phyloP scores from a whole-genome alignment of 2,888 invertebrate genomes.

The Stegana nigrithorax region DNA sequence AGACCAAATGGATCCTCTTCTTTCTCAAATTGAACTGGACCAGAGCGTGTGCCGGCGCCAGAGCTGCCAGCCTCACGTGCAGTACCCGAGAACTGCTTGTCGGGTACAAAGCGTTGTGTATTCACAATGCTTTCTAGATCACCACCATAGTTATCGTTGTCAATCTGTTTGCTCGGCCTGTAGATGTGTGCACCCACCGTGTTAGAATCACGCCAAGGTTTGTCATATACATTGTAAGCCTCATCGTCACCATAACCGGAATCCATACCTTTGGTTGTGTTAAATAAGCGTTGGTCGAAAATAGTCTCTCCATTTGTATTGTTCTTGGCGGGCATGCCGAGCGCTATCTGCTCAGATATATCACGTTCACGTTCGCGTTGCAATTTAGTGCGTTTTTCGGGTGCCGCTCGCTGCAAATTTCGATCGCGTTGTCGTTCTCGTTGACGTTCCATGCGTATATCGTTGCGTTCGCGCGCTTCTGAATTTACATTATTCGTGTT shows the following conservation, averaged over 20 bases:
- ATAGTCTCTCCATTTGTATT: slow-evolving; percentile 80
- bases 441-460: slow-evolving; percentile 87
- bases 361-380: slow-evolving; percentile 94
- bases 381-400: slow-evolving; percentile 91
- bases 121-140: slow-evolving; percentile 91
- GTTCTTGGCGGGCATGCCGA: slow-evolving; percentile 91
- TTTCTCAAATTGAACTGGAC: slow-evolving; percentile 96
- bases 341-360: slow-evolving; percentile 97
- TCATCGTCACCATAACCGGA: slow-evolving; percentile 95
- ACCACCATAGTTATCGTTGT: slow-evolving; percentile 90
- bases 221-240: slow-evolving; percentile 97
- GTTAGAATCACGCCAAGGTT: slow-evolving; percentile 94
- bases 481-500: slow-evolving; percentile 65
- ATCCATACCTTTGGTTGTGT: slow-evolving; percentile 92
- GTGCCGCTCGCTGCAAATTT: slow-evolving; percentile 92
- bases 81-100: slow-evolving; percentile 95
- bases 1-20: slow-evolving; percentile 95
- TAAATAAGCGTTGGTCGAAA: slow-evolving; percentile 96
- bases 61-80: slow-evolving; percentile 73
- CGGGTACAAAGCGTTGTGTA: slow-evolving; percentile 95
- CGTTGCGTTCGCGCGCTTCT: slow-evolving; percentile 84
- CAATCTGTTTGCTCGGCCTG: slow-evolving; percentile 86
- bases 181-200: slow-evolving; percentile 90
- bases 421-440: slow-evolving; percentile 92
- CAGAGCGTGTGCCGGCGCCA: slow-evolving; percentile 76